These are phyloP conservation scores for Clistopyga incitator DNA, from an alignment of 2,888 invertebrate genomes.

Conservation along the genomic window DNA sequence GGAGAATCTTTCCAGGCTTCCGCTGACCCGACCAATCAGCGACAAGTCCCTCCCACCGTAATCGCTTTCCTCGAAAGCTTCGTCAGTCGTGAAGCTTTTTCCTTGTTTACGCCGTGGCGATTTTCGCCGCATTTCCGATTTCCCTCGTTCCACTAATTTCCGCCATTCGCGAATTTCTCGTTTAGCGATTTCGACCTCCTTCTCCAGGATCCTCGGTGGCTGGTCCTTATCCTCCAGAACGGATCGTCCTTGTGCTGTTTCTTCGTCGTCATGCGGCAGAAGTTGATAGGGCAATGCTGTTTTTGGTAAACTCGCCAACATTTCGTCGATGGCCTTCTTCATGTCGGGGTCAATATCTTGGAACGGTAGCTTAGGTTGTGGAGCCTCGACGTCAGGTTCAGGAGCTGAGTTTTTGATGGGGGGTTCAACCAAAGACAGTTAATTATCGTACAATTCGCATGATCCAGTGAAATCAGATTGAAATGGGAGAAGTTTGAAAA, in stretches of 20 bases:
- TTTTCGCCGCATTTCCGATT: constrained; percentile 29
- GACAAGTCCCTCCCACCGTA: not conserved
- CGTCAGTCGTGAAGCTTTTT: constrained; percentile 25
- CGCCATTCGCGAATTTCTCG: constrained; percentile 45
- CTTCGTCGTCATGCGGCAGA: constrained; percentile 48
- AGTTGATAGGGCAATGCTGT: constrained; percentile 59
- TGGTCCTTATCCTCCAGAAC: constrained; percentile 47
- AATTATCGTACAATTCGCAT: not conserved
- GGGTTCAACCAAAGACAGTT: not conserved
- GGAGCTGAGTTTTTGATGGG: not conserved
- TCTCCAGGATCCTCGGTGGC: constrained; percentile 56
- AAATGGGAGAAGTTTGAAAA: constrained; percentile 8
- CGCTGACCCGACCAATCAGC: not conserved
- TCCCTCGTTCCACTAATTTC: constrained; percentile 30
- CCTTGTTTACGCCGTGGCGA: constrained; percentile 5
- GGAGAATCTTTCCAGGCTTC: constrained; percentile 36
- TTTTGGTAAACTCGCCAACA: constrained; percentile 66
- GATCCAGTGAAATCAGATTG: not conserved
- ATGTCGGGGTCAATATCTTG: constrained; percentile 45
- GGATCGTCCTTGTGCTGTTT: constrained; percentile 16
- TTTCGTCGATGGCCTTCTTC: constrained; percentile 64
- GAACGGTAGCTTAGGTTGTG: constrained; percentile 10
- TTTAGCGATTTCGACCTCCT: constrained; percentile 52
- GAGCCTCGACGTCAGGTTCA: not conserved
- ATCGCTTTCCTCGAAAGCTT: constrained; percentile 31